Percentiles rank a stretch among this genome's conserved stretches.
Conservation (phyloP, 2,113 vertebrate species). For the Aldabrachelys gigantea region DNA sequence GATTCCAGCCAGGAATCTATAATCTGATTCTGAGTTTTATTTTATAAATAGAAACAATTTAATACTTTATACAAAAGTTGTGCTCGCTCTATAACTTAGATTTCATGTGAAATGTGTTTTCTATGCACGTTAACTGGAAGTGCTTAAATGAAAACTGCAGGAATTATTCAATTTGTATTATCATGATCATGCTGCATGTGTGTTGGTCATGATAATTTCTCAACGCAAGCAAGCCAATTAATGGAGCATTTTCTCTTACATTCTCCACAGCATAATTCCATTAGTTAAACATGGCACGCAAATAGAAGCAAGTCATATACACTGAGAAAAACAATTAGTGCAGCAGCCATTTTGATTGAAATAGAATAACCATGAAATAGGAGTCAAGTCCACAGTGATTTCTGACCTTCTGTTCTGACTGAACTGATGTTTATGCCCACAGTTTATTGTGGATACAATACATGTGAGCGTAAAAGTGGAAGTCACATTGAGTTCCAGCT, state of each 20-base stretch:
- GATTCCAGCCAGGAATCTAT: constrained; percentile 12
- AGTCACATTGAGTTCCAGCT: neutral
- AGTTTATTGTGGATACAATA: neutral
- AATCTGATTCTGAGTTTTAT: constrained; percentile 14
- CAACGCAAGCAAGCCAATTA: neutral
- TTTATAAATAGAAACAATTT: constrained; percentile 37
- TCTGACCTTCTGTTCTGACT: neutral
- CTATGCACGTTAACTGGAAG: neutral
- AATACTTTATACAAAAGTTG: constrained; percentile 5
- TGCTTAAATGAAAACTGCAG: neutral
- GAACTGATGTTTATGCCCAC: neutral
- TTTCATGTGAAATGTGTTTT: constrained; percentile 11
- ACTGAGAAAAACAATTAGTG: neutral
- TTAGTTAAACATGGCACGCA: neutral
- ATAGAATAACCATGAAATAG: neutral
- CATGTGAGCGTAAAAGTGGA: neutral
- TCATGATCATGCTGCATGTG: rapidly evolving
- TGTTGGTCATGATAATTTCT: neutral
- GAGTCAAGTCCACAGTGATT: neutral
- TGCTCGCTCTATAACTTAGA: neutral
- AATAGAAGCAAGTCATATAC: neutral
- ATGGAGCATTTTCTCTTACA: neutral
- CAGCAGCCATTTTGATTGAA: neutral
- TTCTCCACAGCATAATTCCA: neutral
- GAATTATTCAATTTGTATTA: neutral